Conservation (phyloP, 2,113 vertebrate genomes). For the Neopipo cinnamomea region DNA sequence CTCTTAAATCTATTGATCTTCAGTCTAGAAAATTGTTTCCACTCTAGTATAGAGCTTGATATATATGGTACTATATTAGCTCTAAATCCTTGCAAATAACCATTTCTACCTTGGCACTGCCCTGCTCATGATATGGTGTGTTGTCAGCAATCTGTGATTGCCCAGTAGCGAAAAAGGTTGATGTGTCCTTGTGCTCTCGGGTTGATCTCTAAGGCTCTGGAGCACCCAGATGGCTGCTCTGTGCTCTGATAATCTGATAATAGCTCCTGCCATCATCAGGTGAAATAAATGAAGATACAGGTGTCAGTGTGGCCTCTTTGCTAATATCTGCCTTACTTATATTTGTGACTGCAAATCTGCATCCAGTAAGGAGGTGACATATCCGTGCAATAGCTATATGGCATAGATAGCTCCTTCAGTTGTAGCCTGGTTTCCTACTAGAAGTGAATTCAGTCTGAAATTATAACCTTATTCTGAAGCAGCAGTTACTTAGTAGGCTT, state of each 20-base stretch:
- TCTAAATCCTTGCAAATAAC: neutral
- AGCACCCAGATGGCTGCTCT: constrained; percentile 69
- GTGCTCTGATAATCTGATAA: constrained; percentile 69
- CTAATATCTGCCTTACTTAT: constrained; percentile 39
- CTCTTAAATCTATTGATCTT: neutral
- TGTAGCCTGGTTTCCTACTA: neutral
- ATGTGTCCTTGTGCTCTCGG: constrained; percentile 62
- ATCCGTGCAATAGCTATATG: neutral
- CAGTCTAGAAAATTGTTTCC: neutral
- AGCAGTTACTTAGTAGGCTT: neutral
- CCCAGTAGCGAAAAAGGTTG: constrained; percentile 3
- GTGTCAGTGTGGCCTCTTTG: constrained; percentile 56
- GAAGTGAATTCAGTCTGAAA: neutral
- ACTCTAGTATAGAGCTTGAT: neutral
- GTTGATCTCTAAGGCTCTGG: constrained; percentile 26
- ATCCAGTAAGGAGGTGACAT: neutral
- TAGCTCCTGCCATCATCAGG: constrained; percentile 66
- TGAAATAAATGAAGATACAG: constrained; percentile 73
- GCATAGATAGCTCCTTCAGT: neutral
- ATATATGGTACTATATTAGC: neutral
- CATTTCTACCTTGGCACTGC: neutral
- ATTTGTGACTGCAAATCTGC: neutral
- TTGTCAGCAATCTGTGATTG: neutral
- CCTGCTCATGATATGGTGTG: neutral
- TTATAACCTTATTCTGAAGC: neutral